These are phyloP conservation scores for Urocynchramus pylzowi DNA, from an alignment of 2,113 vertebrate genomes.

Conservation along the genomic window DNA sequence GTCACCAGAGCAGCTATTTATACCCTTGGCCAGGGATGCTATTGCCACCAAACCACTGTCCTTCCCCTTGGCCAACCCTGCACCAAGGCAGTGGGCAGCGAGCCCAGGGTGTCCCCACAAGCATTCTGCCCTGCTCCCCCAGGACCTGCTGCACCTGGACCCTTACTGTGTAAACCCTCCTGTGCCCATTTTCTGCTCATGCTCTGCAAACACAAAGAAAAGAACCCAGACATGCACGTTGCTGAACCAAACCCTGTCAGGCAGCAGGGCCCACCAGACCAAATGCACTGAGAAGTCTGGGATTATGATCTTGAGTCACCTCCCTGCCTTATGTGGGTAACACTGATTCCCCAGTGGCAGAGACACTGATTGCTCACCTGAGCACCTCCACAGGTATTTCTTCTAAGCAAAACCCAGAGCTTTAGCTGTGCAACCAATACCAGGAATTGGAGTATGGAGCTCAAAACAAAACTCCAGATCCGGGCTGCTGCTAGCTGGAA, in stretches of 20 bases:
- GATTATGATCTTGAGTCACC: neutral
- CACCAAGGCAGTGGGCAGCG: rapidly evolving
- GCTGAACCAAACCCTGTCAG: neutral
- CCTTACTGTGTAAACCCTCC: neutral
- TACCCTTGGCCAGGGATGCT: neutral
- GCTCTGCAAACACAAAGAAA: neutral
- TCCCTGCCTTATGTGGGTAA: neutral
- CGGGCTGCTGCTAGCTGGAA: neutral
- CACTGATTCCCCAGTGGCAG: neutral
- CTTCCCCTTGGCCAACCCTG: neutral
- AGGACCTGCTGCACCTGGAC: neutral
- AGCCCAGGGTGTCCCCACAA: neutral
- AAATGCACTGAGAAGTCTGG: neutral
- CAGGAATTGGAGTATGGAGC: neutral
- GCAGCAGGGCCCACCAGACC: neutral
- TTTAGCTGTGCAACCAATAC: neutral
- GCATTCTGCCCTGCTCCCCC: neutral
- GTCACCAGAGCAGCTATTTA: conserved; percentile 38
- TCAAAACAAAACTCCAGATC: neutral
- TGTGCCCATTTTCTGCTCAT: neutral
- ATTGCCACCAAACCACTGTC: neutral
- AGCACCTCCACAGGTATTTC: neutral
- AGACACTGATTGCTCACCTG: neutral
- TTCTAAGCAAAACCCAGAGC: neutral
- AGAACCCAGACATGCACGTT: rapidly evolving